phyloP scores from a whole-genome alignment of 2,797 vertebrate genomes.

The Dryobates pubescens region DNA sequence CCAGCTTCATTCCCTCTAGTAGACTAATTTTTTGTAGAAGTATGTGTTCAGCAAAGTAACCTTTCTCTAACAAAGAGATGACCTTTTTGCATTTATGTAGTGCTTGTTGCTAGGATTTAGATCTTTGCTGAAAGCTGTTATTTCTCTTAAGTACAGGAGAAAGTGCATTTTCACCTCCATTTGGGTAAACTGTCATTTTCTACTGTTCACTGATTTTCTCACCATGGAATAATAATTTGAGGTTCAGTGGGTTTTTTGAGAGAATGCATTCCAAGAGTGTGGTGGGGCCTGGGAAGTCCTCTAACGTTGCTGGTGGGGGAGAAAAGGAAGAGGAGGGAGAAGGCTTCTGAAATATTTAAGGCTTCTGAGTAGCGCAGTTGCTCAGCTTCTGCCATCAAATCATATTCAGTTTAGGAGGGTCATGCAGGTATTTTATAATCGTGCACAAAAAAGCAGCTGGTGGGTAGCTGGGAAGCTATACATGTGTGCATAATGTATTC shows the following conservation, averaged over 20 bases:
- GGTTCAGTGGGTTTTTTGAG: conserved; percentile 46
- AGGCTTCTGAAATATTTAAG: conserved; percentile 53
- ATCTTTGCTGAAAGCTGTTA: conserved; percentile 69
- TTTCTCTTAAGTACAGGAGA: conserved; percentile 67
- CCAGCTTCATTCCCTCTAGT: conserved; percentile 15
- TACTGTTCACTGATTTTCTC: conserved; percentile 64
- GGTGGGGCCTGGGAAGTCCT: neutral
- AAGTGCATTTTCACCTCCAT: conserved; percentile 66
- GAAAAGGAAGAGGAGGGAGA: conserved; percentile 29
- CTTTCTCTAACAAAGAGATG: conserved; percentile 49
- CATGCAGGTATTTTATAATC: conserved; percentile 37
- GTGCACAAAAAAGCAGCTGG: conserved; percentile 46
- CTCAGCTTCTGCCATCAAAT: conserved; percentile 61
- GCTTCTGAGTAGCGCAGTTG: neutral
- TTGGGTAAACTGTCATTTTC: conserved; percentile 68
- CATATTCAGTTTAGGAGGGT: conserved; percentile 44
- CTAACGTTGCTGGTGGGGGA: neutral
- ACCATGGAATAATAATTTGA: conserved; percentile 52
- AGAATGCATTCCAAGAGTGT: conserved; percentile 50
- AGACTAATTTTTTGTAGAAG: conserved; percentile 18
- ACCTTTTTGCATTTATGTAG: conserved; percentile 63
- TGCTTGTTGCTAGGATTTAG: conserved; percentile 67
- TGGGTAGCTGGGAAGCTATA: conserved; percentile 41
- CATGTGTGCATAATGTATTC: conserved; percentile 15
- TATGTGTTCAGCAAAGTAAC: conserved; percentile 18